Evolutionary conservation across 2,113 vertebrate genomes (phyloP), one percentile per base, ranked within the genome.

Genomic region (Leucoraja erinaceus): DNA sequence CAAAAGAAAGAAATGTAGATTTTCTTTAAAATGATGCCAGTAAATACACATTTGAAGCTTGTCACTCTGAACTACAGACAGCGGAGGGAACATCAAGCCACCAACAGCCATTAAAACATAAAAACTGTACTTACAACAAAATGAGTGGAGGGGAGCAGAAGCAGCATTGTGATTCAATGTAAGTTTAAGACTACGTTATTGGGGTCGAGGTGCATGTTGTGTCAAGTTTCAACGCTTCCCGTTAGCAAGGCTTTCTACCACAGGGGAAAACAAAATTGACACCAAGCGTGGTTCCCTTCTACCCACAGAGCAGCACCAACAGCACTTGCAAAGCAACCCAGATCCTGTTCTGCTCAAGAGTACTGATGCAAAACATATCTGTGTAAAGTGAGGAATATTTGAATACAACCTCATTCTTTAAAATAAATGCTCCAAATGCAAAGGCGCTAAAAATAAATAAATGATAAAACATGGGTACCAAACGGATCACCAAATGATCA

Each of bases 211-310:
- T 12, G 56, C 83, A 88, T 5, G 28, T 88, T n/a, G 83, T 63
- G 28, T 66, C 12, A 88, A 31, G 28, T 63, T 88, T 88, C 59
- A 88, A n/a, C 31, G 12, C 28, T n/a, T 63, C n/a, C 79, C 22
- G 4, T 61, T 22, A 61, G 56, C 81, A 84, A 61, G 25, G 8
- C 54, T 9, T 61, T n/a, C 10, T 25, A 84, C 56, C 81, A 84
- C 81, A 84, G 14, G 59, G 14, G 28, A 31, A 86, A 88, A 12
- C 59, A 88, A 88, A 88, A 63, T 59, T 88, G n/a, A 88, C 83
- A 88, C 56, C 16, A 16, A 47, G 38, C 63, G 18, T 81, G 78
- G n/a, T n/a, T 33, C 1, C 83, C 59, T 63, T 88, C 59, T 63
- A 61, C 28, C 81, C 59, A 88, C 83, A 88, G 9, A 88, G 5